Conservation (phyloP, 2,797 vertebrate genomes). For the Sebastes baramenuke region DNA sequence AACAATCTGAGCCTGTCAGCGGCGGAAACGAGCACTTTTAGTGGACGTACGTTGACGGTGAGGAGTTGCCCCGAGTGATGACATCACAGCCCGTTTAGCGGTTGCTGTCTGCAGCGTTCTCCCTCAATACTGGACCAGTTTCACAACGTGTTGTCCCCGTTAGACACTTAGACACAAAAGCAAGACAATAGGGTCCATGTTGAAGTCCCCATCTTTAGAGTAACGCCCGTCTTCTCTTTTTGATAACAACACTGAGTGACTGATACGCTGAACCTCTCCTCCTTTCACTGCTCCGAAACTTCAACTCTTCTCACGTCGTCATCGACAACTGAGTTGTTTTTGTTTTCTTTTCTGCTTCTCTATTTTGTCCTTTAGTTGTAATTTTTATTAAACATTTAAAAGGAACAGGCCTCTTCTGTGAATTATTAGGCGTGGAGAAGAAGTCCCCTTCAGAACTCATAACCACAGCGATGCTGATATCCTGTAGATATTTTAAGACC, state of each 20-base stretch:
- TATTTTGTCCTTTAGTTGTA: constrained; percentile 48
- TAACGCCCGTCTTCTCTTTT: not conserved
- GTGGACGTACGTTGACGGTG: not conserved
- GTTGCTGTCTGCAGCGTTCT: not conserved
- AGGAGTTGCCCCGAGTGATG: not conserved
- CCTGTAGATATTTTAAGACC: constrained; percentile 36
- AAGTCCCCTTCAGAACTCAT: not conserved
- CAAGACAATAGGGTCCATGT: not conserved
- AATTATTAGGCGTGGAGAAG: not conserved
- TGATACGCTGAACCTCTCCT: not conserved
- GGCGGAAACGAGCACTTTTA: not conserved
- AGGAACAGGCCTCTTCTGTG: not conserved
- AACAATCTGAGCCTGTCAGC: not conserved
- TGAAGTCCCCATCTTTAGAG: not conserved
- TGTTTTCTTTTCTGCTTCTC: constrained; percentile 49
- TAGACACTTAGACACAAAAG: not conserved
- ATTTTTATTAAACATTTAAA: constrained; percentile 68
- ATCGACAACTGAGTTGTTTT: not conserved
- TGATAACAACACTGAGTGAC: not conserved
- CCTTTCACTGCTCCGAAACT: not conserved
- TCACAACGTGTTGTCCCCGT: too few species aligned
- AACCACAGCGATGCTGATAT: not conserved
- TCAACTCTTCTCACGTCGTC: not conserved
- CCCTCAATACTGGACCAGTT: not conserved
- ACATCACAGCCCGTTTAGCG: not conserved